These are phyloP conservation scores for Macaria notata DNA, from an alignment of 2,888 invertebrate genomes.

Conservation along the genomic window DNA sequence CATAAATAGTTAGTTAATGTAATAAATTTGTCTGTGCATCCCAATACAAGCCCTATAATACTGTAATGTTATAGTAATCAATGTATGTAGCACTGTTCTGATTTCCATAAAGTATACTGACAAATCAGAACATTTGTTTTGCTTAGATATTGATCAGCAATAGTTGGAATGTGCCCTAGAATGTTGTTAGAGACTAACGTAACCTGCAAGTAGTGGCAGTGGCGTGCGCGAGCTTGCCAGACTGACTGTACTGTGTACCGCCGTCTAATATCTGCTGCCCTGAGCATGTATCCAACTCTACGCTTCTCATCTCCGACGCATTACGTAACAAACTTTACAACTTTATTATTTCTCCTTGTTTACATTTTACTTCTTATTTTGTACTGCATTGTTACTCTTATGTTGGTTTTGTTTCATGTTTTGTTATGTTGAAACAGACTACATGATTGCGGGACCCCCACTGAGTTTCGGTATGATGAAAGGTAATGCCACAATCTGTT, in stretches of 20 bases:
- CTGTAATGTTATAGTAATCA: slow-evolving; percentile 1
- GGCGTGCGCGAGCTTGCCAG: slow-evolving; percentile 69
- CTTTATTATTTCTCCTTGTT: slow-evolving; percentile 36
- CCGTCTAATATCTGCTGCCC: slow-evolving; percentile 55
- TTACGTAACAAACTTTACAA: slow-evolving; percentile 51
- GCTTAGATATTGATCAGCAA: slow-evolving; percentile 40
- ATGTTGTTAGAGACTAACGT: slow-evolving; percentile 73
- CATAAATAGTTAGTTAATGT: no score
- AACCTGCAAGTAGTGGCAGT: slow-evolving; percentile 44
- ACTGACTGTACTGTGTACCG: slow-evolving; percentile 62
- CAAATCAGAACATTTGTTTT: slow-evolving; percentile 28
- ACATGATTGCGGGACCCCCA: slow-evolving; percentile 90
- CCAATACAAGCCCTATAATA: slow-evolving; percentile 3
- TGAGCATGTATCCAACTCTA: slow-evolving; percentile 72
- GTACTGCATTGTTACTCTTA: slow-evolving; percentile 82
- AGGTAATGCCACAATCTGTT: slow-evolving; percentile 85
- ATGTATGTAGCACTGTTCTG: slow-evolving; percentile 12
- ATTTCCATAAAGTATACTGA: slow-evolving; percentile 8
- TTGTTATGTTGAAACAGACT: slow-evolving; percentile 85
- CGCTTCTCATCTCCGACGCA: slow-evolving; percentile 56
- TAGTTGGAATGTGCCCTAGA: slow-evolving; percentile 45
- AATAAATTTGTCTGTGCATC: slow-evolving; percentile 12
- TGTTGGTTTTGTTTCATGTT: slow-evolving; percentile 88
- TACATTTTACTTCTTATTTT: slow-evolving; percentile 38
- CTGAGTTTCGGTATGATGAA: slow-evolving; percentile 94